A percentile compares a stretch with the other conserved stretches of the same genome.
These are phyloP conservation scores for Lates japonicus DNA, from an alignment of 2,797 vertebrate genomes.

Conservation along the genomic window DNA sequence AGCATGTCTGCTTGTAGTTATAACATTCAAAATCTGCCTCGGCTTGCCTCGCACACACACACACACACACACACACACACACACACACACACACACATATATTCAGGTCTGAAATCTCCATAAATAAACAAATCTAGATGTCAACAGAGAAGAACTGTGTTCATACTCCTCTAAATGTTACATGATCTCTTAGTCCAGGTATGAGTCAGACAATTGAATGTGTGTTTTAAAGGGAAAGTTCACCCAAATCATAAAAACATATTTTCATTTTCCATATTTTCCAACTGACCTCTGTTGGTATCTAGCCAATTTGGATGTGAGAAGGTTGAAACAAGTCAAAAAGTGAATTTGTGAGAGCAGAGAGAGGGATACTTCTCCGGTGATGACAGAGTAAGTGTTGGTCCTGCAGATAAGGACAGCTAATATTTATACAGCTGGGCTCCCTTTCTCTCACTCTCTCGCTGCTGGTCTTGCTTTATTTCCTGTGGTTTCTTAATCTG, in stretches of 20 bases:
- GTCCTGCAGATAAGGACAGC: conserved; percentile 56
- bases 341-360: conserved; percentile 2
- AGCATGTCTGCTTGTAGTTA: conserved; percentile 64
- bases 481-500: conserved; percentile 28
- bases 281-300: background rate
- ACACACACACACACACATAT: background rate
- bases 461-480: background rate
- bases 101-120: background rate
- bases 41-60: background rate
- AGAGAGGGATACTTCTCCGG: background rate
- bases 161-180: background rate
- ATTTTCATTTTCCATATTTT: background rate
- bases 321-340: background rate
- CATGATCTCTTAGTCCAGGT: background rate
- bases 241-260: conserved; percentile 1
- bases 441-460: conserved; percentile 10
- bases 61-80: background rate
- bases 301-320: background rate
- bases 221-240: background rate
- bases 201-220: background rate
- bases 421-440: conserved; percentile 73
- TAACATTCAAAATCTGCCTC: conserved; percentile 40
- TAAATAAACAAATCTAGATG: conserved; percentile 14
- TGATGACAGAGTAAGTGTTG: conserved; percentile 46
- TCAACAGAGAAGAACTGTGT: conserved; percentile 4